phyloP scores from a whole-genome alignment of 2,888 invertebrate genomes.

The Sarcophaga carnaria region DNA sequence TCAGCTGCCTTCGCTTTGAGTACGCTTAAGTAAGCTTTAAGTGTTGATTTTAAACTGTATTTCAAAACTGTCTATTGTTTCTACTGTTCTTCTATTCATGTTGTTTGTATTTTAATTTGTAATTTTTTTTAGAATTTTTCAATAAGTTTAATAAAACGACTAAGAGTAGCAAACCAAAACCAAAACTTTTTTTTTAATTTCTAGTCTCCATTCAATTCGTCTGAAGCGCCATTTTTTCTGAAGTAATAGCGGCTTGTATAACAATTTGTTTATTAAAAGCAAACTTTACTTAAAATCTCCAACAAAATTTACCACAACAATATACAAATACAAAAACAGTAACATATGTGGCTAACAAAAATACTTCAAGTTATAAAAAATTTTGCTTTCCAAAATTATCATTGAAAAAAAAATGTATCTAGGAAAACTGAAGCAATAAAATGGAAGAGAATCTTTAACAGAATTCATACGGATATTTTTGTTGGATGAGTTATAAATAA shows the following conservation, averaged over 20 bases:
- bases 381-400: constrained; percentile 2
- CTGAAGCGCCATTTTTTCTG: neutral
- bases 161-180: neutral
- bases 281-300: constrained; percentile 6
- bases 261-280: constrained; percentile 41
- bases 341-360: constrained; percentile 33
- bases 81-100: too few species aligned
- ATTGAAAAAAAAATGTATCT: constrained; percentile 1
- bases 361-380: constrained; percentile 14
- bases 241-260: constrained; percentile 24
- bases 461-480: too few species aligned
- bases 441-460: neutral
- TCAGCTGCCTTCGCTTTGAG: too few species aligned
- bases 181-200: neutral
- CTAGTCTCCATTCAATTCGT: neutral
- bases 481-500: too few species aligned
- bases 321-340: neutral
- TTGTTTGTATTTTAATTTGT: too few species aligned
- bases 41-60: too few species aligned
- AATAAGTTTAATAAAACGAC: too few species aligned
- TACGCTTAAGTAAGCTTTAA: too few species aligned
- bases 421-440: neutral
- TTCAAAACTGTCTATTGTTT: too few species aligned
- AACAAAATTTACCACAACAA: neutral
- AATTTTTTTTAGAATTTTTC: too few species aligned